These are phyloP conservation scores for Haliaeetus leucogaster DNA, from an alignment of 2,113 vertebrate species.

Conservation along the genomic window DNA sequence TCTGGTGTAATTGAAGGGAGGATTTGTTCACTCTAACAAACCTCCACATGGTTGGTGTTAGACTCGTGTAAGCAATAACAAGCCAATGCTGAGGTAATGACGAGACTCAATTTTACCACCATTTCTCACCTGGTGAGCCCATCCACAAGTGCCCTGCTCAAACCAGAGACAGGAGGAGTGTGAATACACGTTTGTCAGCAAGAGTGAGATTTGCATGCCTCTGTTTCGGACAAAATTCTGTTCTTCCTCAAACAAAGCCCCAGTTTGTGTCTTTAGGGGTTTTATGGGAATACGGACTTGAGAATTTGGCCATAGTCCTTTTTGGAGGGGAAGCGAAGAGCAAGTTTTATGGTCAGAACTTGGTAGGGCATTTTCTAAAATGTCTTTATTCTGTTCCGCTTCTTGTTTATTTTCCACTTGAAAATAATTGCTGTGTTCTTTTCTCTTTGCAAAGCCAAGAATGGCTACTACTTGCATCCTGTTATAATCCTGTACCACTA, in stretches of 20 bases:
- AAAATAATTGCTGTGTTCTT: not conserved
- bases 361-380: not conserved
- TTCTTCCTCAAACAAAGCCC: conserved; percentile 34
- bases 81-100: not conserved
- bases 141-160: not conserved
- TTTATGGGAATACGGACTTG: not conserved
- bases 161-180: not conserved
- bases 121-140: not conserved
- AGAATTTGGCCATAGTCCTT: not conserved
- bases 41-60: not conserved
- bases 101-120: not conserved
- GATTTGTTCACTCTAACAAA: not conserved
- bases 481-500: not conserved
- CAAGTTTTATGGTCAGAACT: not conserved
- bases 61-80: not conserved
- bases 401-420: conserved; percentile 10
- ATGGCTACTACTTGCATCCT: not conserved
- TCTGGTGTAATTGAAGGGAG: not conserved
- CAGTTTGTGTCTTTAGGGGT: not conserved
- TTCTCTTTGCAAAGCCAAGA: not conserved
- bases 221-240: not conserved
- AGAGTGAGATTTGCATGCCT: not conserved
- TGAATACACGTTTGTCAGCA: rapidly evolving
- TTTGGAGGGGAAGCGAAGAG: not conserved
- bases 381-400: not conserved